Evolutionary conservation across 2,888 invertebrate species (phyloP), one percentile per base, ranked within the genome.

Genomic region (Lycaena phlaeas): DNA sequence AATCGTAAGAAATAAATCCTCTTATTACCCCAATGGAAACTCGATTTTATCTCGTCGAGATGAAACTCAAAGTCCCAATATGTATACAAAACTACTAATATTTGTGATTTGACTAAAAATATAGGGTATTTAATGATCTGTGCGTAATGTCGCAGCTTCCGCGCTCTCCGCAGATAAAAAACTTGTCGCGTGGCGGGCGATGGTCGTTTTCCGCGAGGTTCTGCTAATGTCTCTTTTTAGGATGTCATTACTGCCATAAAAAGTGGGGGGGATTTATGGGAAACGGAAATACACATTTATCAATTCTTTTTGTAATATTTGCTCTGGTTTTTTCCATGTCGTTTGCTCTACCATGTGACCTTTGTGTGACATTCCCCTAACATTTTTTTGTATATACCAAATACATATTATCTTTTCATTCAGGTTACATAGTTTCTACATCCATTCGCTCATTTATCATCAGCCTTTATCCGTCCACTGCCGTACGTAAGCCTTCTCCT

Each of bases 61-160:
- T 30, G 10, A n/a, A 2, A 3, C 11, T 3, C 2, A 15, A 30
- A 15, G 17, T 29, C 4, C 12, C 22, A 2, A 9, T 76, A 73
- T 62, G 2, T 18, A 7, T 10, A 17, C 1, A 31, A 10, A 18
- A 17, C 3, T 3, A 11, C 7, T n/a, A 17, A 18, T 67, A 68
- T 64, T 60, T 17, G 65, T 48, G 58, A 65, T 70, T 67, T 65
- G 68, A 69, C 59, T 64, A 55, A 62, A 53, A 50, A 52, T 61
- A 60, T 64, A 22, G 59, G 66, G 68, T 53, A 68, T 59, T 75
- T 75, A 82, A 82, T 81, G 82, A 78, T 64, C 74, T 74, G 78
- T 77, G 71, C 72, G 68, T 72, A 76, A 78, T 71, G 60, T 61
- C 69, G 72, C 69, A 64, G 68, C 81, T 79, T 81, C 82, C 82